phyloP scores from a whole-genome alignment of 2,113 vertebrate species.

The Chaetodon trifascialis region DNA sequence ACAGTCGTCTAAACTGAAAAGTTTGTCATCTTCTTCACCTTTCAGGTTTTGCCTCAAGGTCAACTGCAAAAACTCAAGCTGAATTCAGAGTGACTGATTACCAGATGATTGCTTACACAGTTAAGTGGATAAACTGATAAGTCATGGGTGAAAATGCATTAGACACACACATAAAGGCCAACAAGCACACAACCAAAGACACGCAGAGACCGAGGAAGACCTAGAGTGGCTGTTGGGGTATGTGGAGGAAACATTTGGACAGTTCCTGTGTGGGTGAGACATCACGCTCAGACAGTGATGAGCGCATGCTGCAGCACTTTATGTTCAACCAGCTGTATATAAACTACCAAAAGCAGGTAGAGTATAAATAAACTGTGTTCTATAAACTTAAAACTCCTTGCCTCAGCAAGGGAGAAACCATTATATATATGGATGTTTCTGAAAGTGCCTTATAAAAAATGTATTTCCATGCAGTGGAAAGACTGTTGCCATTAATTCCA shows the following conservation, averaged over 20 bases:
- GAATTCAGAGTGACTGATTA: conserved; percentile 21
- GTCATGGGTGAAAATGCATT: conserved; percentile 40
- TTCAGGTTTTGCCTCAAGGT: conserved; percentile 6
- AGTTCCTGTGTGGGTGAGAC: not conserved
- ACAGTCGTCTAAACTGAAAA: not conserved
- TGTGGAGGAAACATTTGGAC: not conserved
- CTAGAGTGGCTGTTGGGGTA: not conserved
- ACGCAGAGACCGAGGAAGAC: not conserved
- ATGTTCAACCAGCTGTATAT: conserved; percentile 1
- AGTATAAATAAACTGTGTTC: conserved; percentile 6
- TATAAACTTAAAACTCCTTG: not conserved
- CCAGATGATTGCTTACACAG: conserved; percentile 22
- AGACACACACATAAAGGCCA: not conserved
- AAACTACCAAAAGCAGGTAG: not conserved
- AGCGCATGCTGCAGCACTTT: not conserved
- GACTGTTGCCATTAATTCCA: not conserved
- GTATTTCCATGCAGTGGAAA: not conserved
- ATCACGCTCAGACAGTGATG: not conserved
- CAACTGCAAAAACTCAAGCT: conserved; percentile 14
- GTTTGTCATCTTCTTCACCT: not conserved
- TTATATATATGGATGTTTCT: conserved; percentile 20
- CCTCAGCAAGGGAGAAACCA: not conserved
- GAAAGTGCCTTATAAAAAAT: conserved; percentile 47
- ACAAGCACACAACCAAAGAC: not conserved
- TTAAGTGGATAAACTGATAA: conserved; percentile 29